A percentile compares a stretch with the other conserved stretches of the same genome.
Conservation (phyloP, 2,113 vertebrate species). For the Gorsachius goisagi region DNA sequence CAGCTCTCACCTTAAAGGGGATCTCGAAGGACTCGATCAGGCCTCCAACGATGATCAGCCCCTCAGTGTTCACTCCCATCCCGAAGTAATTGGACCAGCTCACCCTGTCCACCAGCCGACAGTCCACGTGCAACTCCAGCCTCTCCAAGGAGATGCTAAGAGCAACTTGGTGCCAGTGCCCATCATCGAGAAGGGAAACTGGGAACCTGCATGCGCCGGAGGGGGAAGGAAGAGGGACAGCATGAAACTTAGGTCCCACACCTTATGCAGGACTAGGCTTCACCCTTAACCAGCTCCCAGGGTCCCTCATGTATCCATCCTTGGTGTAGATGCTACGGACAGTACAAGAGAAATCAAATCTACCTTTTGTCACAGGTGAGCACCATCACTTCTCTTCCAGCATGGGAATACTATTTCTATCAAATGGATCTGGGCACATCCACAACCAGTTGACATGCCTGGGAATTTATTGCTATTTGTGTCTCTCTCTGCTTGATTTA, state of each 20-base stretch:
- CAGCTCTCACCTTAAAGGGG: slow-evolving; percentile 82
- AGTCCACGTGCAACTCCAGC: slow-evolving; percentile 84
- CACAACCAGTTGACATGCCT: background rate
- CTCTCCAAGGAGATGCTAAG: slow-evolving; percentile 78
- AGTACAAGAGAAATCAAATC: background rate
- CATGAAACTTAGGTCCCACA: background rate
- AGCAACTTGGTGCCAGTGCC: slow-evolving; percentile 81
- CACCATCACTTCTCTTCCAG: background rate
- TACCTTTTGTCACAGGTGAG: background rate
- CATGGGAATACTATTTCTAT: background rate
- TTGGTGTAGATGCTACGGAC: background rate
- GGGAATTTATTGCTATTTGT: background rate
- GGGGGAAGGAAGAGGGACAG: background rate
- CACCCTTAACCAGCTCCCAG: background rate
- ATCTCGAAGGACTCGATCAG: slow-evolving; percentile 79
- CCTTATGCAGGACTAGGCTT: background rate
- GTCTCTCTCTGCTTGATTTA: background rate
- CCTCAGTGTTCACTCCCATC: slow-evolving; percentile 75
- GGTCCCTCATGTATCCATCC: background rate
- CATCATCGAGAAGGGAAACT: slow-evolving; percentile 75
- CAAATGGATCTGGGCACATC: background rate
- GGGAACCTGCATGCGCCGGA: slow-evolving; percentile 76
- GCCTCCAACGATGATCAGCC: slow-evolving; percentile 83
- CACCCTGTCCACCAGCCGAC: slow-evolving; percentile 81
- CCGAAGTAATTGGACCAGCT: slow-evolving; percentile 80